Evolutionary conservation across 1,140 invertebrate species (phyloP), one percentile per base, ranked within the genome.

Genomic region (Caerostris extrusa): DNA sequence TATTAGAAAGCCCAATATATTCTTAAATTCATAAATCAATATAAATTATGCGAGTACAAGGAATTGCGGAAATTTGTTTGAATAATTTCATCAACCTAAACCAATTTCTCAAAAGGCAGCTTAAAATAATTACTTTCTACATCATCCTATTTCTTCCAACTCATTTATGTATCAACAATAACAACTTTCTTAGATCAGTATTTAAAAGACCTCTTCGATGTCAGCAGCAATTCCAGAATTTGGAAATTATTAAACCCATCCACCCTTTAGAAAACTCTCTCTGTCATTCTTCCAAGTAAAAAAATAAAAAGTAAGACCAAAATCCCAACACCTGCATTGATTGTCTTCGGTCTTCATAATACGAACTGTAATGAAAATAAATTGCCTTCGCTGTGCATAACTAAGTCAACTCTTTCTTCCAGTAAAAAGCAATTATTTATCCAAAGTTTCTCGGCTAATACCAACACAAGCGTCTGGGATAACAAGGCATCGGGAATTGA

Each of bases 371-470:
- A 53, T 77, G 71, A 77, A 53, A 77, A 77, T 77, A 77, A 77
- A 77, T 77, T 77, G 71, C 71, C 71, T 12, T 0, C 71, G 3
- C 34, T 53, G 3, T 8, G 34, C 12, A 77, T 53, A 53, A 77
- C 71, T 77, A 53, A 77, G 71, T 77, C 71, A 77, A 50, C 8
- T 12, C 34, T 50, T 53, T 77, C 71, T 34, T 77, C 19, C 71
- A 77, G 71, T 77, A 77, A 77, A 77, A 77, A 77, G 71, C 71
- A 77, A 77, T 77, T 77, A 77, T 77, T 77, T 53, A 53, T 77
- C 71, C 71, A 50, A 3, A 71, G 71, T 77, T 77, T 77, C 71
- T 77, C 19, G 34, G 50, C 71, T 77, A 77, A 77, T 77, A 77
- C 71, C 71, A 77, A 77, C 71, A 77, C 71, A 77, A 77, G 71